Evolutionary conservation across 1,140 invertebrate species (phyloP).

Genomic region (Lamellibrachia luymesi): DNA sequence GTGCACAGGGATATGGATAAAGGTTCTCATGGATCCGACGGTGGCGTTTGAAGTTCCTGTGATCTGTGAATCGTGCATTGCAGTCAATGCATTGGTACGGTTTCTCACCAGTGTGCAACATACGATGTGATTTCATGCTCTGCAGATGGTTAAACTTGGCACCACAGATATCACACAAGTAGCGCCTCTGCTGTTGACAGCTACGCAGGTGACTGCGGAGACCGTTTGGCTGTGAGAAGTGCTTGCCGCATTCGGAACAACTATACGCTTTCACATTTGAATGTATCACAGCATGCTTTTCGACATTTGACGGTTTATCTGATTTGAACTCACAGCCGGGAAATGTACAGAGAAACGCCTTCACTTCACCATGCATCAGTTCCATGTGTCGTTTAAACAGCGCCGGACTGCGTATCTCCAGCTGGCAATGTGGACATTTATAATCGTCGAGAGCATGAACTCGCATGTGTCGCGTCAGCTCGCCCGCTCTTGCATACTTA

Average conservation of each 20-base stretch:
- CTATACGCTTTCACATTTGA: conserved; percentile 39
- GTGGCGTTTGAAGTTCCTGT: conserved; percentile 39
- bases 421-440: conserved; percentile 28
- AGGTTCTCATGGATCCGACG: conserved; percentile 41
- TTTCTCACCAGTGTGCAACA: conserved; percentile 38
- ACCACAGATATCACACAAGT: conserved; percentile 43
- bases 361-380: conserved; percentile 29
- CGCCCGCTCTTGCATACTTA: conserved; percentile 28
- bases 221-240: conserved; percentile 44
- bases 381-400: conserved; percentile 31
- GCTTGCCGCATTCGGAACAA: conserved; percentile 46
- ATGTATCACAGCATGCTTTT: conserved; percentile 43
- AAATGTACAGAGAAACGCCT: conserved; percentile 36
- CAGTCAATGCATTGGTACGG: conserved; percentile 36
- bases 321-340: conserved; percentile 32
- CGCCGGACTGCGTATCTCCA: conserved; percentile 26
- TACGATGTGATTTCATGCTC: conserved; percentile 37
- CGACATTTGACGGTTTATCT: conserved; percentile 32
- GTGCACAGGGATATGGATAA: conserved; percentile 36
- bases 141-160: conserved; percentile 37
- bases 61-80: conserved; percentile 36
- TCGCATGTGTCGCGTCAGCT: conserved; percentile 32
- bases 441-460: conserved; percentile 26
- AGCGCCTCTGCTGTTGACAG: conserved; percentile 36
- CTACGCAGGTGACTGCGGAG: conserved; percentile 36